Evolutionary conservation across 2,888 invertebrate genomes (phyloP), one percentile per base, ranked within the genome.

Genomic region (Noctua comes): DNA sequence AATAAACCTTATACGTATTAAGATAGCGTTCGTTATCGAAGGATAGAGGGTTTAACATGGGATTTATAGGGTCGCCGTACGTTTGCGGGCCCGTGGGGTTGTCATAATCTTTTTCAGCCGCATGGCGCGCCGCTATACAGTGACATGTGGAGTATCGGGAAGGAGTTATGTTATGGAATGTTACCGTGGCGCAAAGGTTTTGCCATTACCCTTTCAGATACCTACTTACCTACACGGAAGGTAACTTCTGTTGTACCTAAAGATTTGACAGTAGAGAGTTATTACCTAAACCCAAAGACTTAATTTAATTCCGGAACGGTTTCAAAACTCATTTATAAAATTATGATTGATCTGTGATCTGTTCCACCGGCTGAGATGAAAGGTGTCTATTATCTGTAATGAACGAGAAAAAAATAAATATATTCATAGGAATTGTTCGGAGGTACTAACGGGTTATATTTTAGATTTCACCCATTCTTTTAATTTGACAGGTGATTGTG

Each of bases 71-170:
- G 92, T 92, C 91, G 93, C 92, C 94, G 91, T 94, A 92, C 88
- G 92, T 94, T 94, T 93, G 90, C 91, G 92, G 92, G 93, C 91
- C 92, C 89, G 92, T 92, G 93, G 94, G 94, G 93, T 93, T 94
- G 96, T 97, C 96, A 96, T 97, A 96, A 96, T 97, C 95, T 96
- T 96, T 96, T 96, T 96, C 94, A 95, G 93, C 95, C 94, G 94
- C 95, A 95, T 94, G 96, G 95, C 94, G 95, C 93, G 93, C 91
- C 89, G 90, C 92, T 91, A 90, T 93, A 93, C 91, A 92, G 92
- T 94, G 93, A 94, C 93, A 93, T 93, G 93, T 92, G 93, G 91
- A 91, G 93, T 94, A 92, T 93, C 92, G 91, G 91, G 88, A 92
- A 93, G 92, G 92, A 92, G 91, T 93, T 94, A 92, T 92, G 92